Evolutionary conservation across 2,113 vertebrate genomes (phyloP), one percentile per base, ranked within the genome.

Genomic region (Anarrhichthys ocellatus): DNA sequence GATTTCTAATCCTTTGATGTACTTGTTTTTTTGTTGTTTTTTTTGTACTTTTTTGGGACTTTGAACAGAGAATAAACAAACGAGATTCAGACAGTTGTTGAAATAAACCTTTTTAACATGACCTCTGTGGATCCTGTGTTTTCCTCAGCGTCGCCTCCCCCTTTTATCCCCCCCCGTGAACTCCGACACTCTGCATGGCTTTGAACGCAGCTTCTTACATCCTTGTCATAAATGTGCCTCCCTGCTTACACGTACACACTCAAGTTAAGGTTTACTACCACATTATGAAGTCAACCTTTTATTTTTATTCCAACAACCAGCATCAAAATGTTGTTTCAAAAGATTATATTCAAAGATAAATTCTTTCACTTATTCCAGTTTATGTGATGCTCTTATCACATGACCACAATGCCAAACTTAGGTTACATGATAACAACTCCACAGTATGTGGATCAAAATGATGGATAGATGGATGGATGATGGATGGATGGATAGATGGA

Each of bases 41-140:
- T 98, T 98, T 98, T 96, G 96, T 98, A 97, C 96, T 97, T 97
- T 98, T 99, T 97, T 97, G 96, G 95, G 94, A 95, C 84, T 92
- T 92, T 82, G 54, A 96, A 93, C 89, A 95, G 94, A 91, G 84
- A 94, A 76, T 91, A 89, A 93, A 93, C 87, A 56, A 91, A 93
- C 82, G 42, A 89, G 82, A 94, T 89, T 94, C 93, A 93, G 92
- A 93, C 96, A 94, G 92, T 96, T 96, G 95, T 97, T 96, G 95
- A 98, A 97, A 98, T 97, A 98, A 97, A 97, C 87, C 94, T 95
- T 96, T 93, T 98, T 96, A 96, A 96, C 95, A 95, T 95, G 93
- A 94, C 77, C 86, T 42, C 24, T 70, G 38, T 88, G 78, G 85
- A 82, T 78, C 86, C 88, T 71, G 92, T 83, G 88, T 93, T 75